Evolutionary conservation across 2,113 vertebrate species (phyloP), one percentile per base, ranked within the genome.

Genomic region (Neofelis nebulosa): DNA sequence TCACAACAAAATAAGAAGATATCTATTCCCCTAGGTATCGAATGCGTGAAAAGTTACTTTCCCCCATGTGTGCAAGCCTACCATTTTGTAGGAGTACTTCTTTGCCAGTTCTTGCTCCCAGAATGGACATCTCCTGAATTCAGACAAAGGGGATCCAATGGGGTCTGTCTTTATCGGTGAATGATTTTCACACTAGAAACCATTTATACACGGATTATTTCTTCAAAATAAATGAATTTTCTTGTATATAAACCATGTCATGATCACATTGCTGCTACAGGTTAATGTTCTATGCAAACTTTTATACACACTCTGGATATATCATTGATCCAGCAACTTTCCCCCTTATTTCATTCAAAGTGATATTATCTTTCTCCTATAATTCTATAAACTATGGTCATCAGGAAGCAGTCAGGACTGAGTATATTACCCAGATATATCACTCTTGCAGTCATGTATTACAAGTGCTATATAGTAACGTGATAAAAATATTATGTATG

Each of bases 61-160:
- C 0, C 33, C 87, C 33, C 0, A 0, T 0, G 48, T 6, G 21
- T 74, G 57, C 50, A 80, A 96, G 97, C 97, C 0, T 98, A 98
- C 98, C 97, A 63, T 90, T 93, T 98, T 87, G 1, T 78, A 98
- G 63, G 97, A 96, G 71, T 98, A 91, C 83, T 98, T 98, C 57
- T 97, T 98, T 45, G 65, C 81, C 89, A 98, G 63, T n/a, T 98
- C 96, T 96, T 99, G 97, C 31, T 99, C 98, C 98, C 95, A 97
- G 92, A 97, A 97, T 38, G 76, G 96, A 93, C 90, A 98, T 96
- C 97, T 98, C 79, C 93, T 97, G 97, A 98, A 98, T 88, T 98
- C 98, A 97, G 97, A 95, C 69, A 97, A 84, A 71, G 89, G 71
- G 16, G 90, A 92, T 76, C 71, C 97, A 79, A 33, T 74, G 38